Evolutionary conservation across 2,113 vertebrate genomes (phyloP).

Genomic region (Lepisosteus oculatus): DNA sequence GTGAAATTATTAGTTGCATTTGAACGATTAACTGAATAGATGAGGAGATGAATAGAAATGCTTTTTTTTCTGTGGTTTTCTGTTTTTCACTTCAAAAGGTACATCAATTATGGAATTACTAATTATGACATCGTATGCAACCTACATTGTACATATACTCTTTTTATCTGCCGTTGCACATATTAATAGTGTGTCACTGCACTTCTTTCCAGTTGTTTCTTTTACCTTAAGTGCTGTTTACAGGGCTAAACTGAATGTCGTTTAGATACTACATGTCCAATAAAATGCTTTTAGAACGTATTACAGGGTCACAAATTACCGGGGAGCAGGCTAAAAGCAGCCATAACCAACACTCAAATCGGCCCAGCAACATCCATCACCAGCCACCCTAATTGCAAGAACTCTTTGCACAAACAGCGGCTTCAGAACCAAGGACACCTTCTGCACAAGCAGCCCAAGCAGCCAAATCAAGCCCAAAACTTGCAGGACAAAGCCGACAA

Average conservation of each 20-base stretch:
- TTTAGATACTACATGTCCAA: slow-evolving; percentile 20
- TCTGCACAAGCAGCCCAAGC: neutral
- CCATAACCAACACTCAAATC: neutral
- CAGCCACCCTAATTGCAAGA: neutral
- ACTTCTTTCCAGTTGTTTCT: neutral
- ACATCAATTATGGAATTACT: slow-evolving; percentile 14
- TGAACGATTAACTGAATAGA: slow-evolving; percentile 42
- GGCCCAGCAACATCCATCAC: neutral
- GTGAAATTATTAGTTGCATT: slow-evolving; percentile 50
- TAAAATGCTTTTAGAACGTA: slow-evolving; percentile 20
- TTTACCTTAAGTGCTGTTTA: slow-evolving; percentile 27
- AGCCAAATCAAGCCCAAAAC: neutral
- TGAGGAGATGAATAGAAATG: slow-evolving; percentile 40
- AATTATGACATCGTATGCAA: slow-evolving; percentile 2
- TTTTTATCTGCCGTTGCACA: neutral
- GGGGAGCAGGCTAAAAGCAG: slow-evolving; percentile 3
- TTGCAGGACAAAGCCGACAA: neutral
- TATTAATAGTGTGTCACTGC: neutral
- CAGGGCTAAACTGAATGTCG: slow-evolving; percentile 14
- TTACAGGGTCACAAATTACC: slow-evolving; percentile 22
- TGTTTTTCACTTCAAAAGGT: neutral
- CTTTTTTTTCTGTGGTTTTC: neutral
- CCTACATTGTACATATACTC: neutral
- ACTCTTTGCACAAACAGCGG: neutral
- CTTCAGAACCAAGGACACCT: neutral